Percentiles rank a stretch among this genome's conserved stretches.
These are phyloP conservation scores for Drosophila mojavensis DNA, from an alignment of 1,140 invertebrate genomes.

Conservation along the genomic window DNA sequence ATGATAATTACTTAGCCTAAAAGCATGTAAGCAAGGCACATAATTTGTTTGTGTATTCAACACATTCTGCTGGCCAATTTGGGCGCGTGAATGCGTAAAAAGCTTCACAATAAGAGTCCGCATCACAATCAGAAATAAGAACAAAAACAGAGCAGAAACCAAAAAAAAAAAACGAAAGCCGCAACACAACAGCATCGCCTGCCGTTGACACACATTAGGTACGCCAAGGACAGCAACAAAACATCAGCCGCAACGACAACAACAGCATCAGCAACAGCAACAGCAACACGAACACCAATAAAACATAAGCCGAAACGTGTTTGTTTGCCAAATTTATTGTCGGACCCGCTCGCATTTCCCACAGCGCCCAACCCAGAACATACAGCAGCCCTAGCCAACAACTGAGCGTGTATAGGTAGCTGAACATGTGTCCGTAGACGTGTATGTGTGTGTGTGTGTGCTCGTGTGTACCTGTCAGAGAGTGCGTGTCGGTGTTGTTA, in stretches of 20 bases:
- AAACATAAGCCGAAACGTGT: slow-evolving; percentile 70
- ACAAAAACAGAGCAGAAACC: slow-evolving; percentile 5
- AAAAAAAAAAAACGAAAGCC: slow-evolving; percentile 26
- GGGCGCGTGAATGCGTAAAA: slow-evolving; percentile 78
- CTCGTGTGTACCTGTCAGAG: slow-evolving; percentile 42
- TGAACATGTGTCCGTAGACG: slow-evolving; percentile 13
- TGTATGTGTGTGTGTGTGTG: slow-evolving; percentile 25
- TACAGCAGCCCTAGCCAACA: slow-evolving; percentile 34
- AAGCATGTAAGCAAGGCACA: slow-evolving; percentile 43
- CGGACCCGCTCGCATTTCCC: slow-evolving; percentile 58
- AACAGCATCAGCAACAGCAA: slow-evolving; percentile 20
- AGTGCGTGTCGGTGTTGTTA: slow-evolving; percentile 66
- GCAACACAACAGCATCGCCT: slow-evolving; percentile 38
- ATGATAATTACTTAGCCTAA: slow-evolving; percentile 65
- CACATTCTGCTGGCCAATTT: slow-evolving; percentile 60
- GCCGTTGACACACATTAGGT: slow-evolving; percentile 75
- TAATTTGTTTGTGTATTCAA: slow-evolving; percentile 41
- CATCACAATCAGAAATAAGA: slow-evolving; percentile 22
- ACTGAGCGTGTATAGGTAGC: slow-evolving; percentile 27
- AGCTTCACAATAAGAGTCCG: slow-evolving; percentile 41
- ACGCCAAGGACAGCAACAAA: slow-evolving; percentile 64
- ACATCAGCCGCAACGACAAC: slow-evolving; percentile 52
- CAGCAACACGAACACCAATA: slow-evolving; percentile 45
- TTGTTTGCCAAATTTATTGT: slow-evolving; percentile 79
- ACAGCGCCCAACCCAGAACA: slow-evolving; percentile 38